Evolutionary conservation across 2,888 invertebrate species (phyloP).

Genomic region (Eubasilissa splendida): DNA sequence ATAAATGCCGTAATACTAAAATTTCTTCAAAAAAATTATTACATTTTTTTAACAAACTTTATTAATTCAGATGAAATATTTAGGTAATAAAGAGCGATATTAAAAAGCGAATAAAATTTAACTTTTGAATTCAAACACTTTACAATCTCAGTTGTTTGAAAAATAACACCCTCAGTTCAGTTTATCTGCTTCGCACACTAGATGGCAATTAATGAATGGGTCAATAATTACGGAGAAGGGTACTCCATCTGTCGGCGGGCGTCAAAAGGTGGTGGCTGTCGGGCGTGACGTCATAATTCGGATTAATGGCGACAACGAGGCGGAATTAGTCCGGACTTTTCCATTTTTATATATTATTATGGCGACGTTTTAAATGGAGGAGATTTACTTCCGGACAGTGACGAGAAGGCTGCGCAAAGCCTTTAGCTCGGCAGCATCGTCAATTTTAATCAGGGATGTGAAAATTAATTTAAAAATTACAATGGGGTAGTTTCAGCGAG

Average conservation of each 20-base stretch:
- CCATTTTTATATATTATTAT: background rate
- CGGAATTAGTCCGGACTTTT: background rate
- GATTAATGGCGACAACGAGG: background rate
- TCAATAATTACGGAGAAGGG: conserved; percentile 10
- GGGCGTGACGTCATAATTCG: conserved; percentile 12
- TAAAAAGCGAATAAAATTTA: too few species aligned
- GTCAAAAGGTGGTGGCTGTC: conserved; percentile 9
- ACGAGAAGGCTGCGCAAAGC: background rate
- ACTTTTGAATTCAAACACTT: too few species aligned
- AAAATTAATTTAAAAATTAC: too few species aligned
- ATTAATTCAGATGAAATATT: too few species aligned
- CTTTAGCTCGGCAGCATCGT: background rate
- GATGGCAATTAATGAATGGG: conserved; percentile 8
- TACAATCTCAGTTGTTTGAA: too few species aligned
- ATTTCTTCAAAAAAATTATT: too few species aligned
- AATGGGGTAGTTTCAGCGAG: too few species aligned
- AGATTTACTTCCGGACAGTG: background rate
- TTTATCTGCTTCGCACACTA: conserved; percentile 10
- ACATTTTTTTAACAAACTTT: too few species aligned
- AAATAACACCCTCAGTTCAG: too few species aligned
- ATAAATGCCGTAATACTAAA: too few species aligned
- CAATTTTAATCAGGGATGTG: background rate
- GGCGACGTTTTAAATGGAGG: background rate
- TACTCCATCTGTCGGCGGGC: conserved; percentile 5
- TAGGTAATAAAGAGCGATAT: too few species aligned